Base-by-base conservation (phyloP, 2,888 invertebrate genomes). In the Dione juno region DNA sequence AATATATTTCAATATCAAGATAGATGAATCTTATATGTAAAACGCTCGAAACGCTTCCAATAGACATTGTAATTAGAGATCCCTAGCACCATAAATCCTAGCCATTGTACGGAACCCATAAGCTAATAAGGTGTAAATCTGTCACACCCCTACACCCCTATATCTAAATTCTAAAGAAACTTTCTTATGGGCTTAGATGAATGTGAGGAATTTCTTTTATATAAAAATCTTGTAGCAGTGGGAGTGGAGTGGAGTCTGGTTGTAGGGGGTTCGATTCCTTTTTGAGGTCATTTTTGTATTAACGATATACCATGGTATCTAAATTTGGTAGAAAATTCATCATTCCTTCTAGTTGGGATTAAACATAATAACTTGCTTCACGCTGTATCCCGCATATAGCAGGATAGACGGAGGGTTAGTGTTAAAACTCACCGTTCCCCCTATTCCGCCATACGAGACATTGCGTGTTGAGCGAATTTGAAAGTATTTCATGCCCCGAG, bases 111-210 rank as follows among this genome's bases (percentile, higher is more conserved):
- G 40, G 66, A 50, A 65, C 71, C 69, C 69, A 58, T 48, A 67
- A 53, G 57, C 65, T 67, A 70, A 67, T 67, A 66, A 68, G 73
- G 71, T 66, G 64, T 74, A 74, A 74, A 74, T 74, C 73, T 74
- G 68, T 69, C 67, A 59, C 43, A 28, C 16, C 54, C 64, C n/a
- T 41, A 14, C n/a, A n/a, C n/a, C n/a, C n/a, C n/a, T n/a, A n/a
- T n/a, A n/a, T n/a, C n/a, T n/a, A n/a, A n/a, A n/a, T 50, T 52
- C 37, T 37, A 35, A n/a, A 45, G 28, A 10, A 16, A 35, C n/a
- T n/a, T 43, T 35, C 28, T 35, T 37, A 11, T 16, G 11, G 16
- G 28, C n/a, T 54, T n/a, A 37, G 10, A 28, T 28, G 28, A 28
- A 43, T 61, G n/a, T 9, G 3, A 11, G n/a, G 35, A 16, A 61